These are phyloP conservation scores for Drosophila cracens DNA, from an alignment of 2,888 invertebrate species.

Conservation along the genomic window DNA sequence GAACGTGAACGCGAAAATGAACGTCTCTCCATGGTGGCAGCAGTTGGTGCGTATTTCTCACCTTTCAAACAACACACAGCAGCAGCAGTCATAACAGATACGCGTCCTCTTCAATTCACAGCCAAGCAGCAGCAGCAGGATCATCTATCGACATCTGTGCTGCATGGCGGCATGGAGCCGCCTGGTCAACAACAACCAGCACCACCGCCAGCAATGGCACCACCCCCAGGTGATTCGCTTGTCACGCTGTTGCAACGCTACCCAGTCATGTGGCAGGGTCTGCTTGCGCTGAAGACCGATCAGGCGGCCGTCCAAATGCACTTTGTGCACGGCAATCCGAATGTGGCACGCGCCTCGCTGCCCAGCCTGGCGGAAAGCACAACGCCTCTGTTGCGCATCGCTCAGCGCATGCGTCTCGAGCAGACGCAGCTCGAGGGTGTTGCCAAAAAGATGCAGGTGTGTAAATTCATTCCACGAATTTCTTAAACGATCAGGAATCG, in stretches of 20 bases:
- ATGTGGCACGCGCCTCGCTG: conserved; percentile 94
- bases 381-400: conserved; percentile 95
- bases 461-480: conserved; percentile 50
- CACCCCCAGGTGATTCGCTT: conserved; percentile 93
- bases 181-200: conserved; percentile 88
- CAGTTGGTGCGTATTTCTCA: conserved; percentile 65
- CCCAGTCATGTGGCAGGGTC: conserved; percentile 99
- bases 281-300: conserved; percentile 97
- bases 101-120: conserved; percentile 18
- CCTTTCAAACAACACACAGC: neutral
- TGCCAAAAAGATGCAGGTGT: conserved; percentile 97
- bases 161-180: conserved; percentile 81
- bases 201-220: conserved; percentile 90
- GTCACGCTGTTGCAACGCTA: conserved; percentile 94
- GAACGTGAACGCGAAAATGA: conserved; percentile 80
- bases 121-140: conserved; percentile 73
- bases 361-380: conserved; percentile 93
- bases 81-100: conserved; percentile 6
- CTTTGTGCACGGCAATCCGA: conserved; percentile 97
- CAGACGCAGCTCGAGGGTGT: conserved; percentile 98
- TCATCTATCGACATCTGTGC: conserved; percentile 49
- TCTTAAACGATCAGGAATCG: neutral
- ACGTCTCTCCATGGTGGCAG: conserved; percentile 62
- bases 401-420: conserved; percentile 98
- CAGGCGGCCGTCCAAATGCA: conserved; percentile 99